Evolutionary conservation across 2,888 invertebrate genomes (phyloP).

Genomic region (Drosophila buzzatii): DNA sequence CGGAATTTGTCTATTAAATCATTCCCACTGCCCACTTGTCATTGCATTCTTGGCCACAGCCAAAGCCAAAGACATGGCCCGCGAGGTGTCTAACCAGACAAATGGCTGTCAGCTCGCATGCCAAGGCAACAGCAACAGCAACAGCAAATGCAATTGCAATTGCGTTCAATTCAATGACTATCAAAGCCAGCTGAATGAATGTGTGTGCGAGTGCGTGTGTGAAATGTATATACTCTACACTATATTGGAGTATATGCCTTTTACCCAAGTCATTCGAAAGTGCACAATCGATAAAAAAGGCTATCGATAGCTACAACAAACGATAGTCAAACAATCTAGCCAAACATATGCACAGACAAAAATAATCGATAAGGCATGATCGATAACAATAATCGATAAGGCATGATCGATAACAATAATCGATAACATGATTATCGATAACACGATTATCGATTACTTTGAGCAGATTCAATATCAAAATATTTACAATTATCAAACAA

Average conservation of each 20-base stretch:
- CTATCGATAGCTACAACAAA: no score
- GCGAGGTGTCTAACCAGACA: constrained; percentile 68
- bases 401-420: no score
- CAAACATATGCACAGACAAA: no score
- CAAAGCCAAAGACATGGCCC: constrained; percentile 46
- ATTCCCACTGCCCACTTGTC: constrained; percentile 24
- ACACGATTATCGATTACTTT: not conserved
- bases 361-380: not conserved
- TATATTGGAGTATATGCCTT: not conserved
- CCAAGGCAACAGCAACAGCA: constrained; percentile 37
- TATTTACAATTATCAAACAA: no score
- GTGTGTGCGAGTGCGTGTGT: constrained; percentile 4
- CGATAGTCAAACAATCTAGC: no score
- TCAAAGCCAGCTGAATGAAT: constrained; percentile 14
- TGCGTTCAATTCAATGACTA: constrained; percentile 36
- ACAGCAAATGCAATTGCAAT: constrained; percentile 36
- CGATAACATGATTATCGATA: not conserved
- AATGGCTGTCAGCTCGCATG: constrained; percentile 65
- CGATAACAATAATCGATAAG: not conserved
- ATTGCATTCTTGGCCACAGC: constrained; percentile 26
- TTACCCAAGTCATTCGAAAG: no score
- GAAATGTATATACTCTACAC: constrained; percentile 16
- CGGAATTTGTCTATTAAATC: constrained; percentile 6
- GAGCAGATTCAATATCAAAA: no score
- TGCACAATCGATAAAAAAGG: no score